Base-by-base conservation (phyloP, 2,888 invertebrate genomes). In the Paralinhomoeus sp. region DNA sequence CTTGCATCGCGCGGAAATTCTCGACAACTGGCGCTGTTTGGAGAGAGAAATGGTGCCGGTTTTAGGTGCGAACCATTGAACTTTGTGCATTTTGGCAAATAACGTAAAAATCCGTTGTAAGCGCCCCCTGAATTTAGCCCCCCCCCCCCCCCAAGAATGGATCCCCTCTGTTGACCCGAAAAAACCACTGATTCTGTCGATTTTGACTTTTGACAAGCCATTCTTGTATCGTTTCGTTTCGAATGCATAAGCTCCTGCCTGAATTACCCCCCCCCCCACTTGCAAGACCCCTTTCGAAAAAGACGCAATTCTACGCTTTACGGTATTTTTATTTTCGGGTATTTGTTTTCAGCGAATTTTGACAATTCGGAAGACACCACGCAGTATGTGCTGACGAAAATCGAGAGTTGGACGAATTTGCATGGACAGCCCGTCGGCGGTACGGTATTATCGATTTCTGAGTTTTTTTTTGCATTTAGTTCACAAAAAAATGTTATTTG, bases 381-480 rank as follows among this genome's bases (percentile, higher is more conserved):
- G 17, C 82, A 84, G 53, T 93, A 87, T 72, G 87, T 93, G 1
- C 75, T 76, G 53, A 85, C 87, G 61, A 93, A 93, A 73, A 81
- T 93, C 50, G 80, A 87, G 63, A 85, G 87, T n/a, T 71, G 93
- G 43, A 75, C 83, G 2, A 53, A 82, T 82, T 20, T 80, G 78
- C 45, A 51, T 53, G 43, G 39, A 24, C 34, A 37, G 24, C 33
- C 37, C 9, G 31, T 12, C 9, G 31, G 15, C 9, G 15, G 31
- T 3, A 37, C 18, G 7, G 36, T n/a, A 13, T 36, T 5, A 36
- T 12, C 7, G 7, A 7, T n/a, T 12, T 12, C 7, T 18, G 18
- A 22, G 22, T 37, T 37, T 37, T 37, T 15, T 7, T 37, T 35
- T 35, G 15, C 5, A 18, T 35, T 35, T 5, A 5, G 39, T 35